Evolutionary conservation across 1,140 invertebrate genomes (phyloP).

Genomic region (Phymastichus coffea): DNA sequence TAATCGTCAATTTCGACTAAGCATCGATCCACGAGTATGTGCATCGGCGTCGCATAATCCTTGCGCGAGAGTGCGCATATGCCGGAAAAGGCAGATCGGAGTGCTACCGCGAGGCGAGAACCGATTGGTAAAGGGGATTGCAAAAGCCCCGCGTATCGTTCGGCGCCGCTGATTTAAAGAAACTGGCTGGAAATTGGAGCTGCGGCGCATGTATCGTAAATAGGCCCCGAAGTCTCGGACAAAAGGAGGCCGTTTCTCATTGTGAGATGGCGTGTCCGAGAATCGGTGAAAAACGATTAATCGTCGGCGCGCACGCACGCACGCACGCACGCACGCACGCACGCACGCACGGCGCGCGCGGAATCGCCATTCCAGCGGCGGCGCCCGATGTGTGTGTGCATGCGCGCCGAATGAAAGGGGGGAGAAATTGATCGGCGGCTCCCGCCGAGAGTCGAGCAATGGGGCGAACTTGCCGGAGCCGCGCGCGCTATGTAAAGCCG

Average conservation of each 20-base stretch:
- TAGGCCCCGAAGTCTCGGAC: slow-evolving; percentile 16
- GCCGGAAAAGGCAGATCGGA: not conserved
- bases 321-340: too few species aligned
- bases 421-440: not conserved
- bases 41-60: not conserved
- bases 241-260: slow-evolving; percentile 20
- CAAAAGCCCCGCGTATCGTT: too few species aligned
- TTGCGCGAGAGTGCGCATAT: not conserved
- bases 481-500: too few species aligned
- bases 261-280: not conserved
- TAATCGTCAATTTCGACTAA: too few species aligned
- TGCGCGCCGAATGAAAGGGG: slow-evolving; percentile 5
- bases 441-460: slow-evolving; percentile 9
- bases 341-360: too few species aligned
- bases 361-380: too few species aligned
- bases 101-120: too few species aligned
- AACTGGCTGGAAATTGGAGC: slow-evolving; percentile 21
- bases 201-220: slow-evolving; percentile 17
- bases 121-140: too few species aligned
- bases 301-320: slow-evolving; percentile 1
- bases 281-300: slow-evolving; percentile 22
- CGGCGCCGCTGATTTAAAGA: slow-evolving; percentile 19
- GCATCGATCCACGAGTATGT: too few species aligned
- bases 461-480: too few species aligned
- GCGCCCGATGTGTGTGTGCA: too few species aligned